A percentile compares a stretch with the other conserved stretches of the same genome.
Conservation (phyloP, 2,113 vertebrate species). For the Azemiops feae region DNA sequence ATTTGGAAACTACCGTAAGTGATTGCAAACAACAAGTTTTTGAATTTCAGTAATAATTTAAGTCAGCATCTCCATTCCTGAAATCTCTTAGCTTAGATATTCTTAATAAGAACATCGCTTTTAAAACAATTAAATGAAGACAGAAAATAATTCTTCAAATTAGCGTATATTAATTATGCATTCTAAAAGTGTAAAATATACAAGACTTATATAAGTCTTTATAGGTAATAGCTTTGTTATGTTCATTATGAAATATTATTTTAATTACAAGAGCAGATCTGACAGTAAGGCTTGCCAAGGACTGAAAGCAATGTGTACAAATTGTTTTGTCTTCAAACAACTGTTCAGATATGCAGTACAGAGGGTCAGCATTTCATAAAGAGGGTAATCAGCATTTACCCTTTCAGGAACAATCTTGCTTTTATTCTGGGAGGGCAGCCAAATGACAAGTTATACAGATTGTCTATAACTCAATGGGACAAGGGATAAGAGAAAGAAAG, state of each 20-base stretch:
- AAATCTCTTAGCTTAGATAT: neutral
- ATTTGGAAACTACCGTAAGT: neutral
- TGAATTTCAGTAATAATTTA: neutral
- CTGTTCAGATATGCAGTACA: neutral
- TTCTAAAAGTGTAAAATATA: neutral
- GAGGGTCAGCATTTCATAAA: neutral
- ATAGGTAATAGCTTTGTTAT: neutral
- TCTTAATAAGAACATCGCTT: neutral
- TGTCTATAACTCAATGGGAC: neutral
- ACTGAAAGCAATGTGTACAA: neutral
- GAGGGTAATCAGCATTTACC: neutral
- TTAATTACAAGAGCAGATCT: neutral
- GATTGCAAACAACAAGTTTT: neutral
- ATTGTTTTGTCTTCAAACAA: neutral
- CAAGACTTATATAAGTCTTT: neutral
- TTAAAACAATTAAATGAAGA: neutral
- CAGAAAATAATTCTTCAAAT: neutral
- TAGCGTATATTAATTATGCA: neutral
- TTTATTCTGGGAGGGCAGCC: neutral
- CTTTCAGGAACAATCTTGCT: neutral
- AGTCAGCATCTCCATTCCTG: neutral
- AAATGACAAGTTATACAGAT: neutral
- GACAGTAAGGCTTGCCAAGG: neutral
- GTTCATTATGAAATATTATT: constrained; percentile 5
- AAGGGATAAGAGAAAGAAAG: neutral